Conservation (phyloP, 2,797 vertebrate genomes). For the Novumbra hubbsi region DNA sequence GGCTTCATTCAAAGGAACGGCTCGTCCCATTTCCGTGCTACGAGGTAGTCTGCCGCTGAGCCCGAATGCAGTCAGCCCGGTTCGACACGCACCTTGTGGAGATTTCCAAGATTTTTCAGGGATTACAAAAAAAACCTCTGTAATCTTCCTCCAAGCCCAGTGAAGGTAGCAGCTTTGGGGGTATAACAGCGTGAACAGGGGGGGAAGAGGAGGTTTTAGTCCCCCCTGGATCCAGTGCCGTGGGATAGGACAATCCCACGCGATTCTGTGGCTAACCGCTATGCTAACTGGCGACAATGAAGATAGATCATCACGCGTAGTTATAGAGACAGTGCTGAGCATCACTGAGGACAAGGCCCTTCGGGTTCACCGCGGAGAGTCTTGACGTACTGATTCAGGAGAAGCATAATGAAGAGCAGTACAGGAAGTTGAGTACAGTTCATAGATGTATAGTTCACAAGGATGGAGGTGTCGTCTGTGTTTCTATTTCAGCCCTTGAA, state of each 20-base stretch:
- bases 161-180: conserved; percentile 1
- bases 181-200: conserved; percentile 8
- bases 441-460: too few relatives aligned
- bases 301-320: neutral
- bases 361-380: neutral
- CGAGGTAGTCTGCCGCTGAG: too few relatives aligned
- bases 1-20: neutral
- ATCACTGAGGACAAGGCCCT: neutral
- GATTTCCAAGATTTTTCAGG: neutral
- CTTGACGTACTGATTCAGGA: neutral
- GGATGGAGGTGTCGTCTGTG: too few relatives aligned
- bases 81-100: neutral
- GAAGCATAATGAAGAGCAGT: neutral
- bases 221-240: neutral
- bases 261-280: neutral
- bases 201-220: neutral
- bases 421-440: too few relatives aligned
- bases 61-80: neutral
- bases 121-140: neutral
- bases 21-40: neutral
- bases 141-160: neutral
- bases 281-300: neutral
- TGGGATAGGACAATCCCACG: neutral
- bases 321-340: neutral
- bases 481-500: too few relatives aligned